Evolutionary conservation across 1,140 invertebrate species (phyloP).

Genomic region (Bombus sibiricus): DNA sequence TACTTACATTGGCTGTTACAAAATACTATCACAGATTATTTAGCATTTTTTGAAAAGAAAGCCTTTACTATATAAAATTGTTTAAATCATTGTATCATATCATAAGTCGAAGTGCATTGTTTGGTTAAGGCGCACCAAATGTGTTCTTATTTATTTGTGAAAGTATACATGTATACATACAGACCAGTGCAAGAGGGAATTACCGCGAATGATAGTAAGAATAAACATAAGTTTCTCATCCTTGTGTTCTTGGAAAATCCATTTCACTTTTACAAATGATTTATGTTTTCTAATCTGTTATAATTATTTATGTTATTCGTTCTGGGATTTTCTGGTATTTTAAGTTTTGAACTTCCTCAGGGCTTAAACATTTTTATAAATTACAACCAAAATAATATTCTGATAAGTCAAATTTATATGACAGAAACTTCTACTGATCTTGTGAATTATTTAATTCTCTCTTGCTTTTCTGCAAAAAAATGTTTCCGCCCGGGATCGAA

Average conservation of each 20-base stretch:
- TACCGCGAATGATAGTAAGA: neutral
- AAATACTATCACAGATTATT: no score
- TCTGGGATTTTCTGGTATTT: no score
- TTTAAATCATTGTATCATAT: neutral
- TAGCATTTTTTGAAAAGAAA: neutral
- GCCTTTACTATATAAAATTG: neutral
- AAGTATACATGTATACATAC: no score
- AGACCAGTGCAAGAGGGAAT: no score
- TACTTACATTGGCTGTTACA: no score
- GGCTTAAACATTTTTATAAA: neutral
- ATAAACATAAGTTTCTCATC: neutral
- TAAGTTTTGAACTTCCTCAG: no score
- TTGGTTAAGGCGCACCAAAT: neutral
- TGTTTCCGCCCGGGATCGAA: constrained; percentile 71
- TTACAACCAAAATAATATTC: neutral
- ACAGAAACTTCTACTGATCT: neutral
- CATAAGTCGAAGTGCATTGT: neutral
- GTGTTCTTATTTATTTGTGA: no score
- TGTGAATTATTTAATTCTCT: neutral
- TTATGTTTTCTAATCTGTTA: no score
- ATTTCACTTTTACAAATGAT: neutral
- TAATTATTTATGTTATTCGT: no score
- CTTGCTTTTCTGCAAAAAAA: neutral
- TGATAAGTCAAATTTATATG: neutral
- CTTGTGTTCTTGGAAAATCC: neutral